Percentiles rank a stretch among this genome's conserved stretches.
Evolutionary conservation across 2,113 vertebrate genomes (phyloP).

Genomic region (Strix uralensis): DNA sequence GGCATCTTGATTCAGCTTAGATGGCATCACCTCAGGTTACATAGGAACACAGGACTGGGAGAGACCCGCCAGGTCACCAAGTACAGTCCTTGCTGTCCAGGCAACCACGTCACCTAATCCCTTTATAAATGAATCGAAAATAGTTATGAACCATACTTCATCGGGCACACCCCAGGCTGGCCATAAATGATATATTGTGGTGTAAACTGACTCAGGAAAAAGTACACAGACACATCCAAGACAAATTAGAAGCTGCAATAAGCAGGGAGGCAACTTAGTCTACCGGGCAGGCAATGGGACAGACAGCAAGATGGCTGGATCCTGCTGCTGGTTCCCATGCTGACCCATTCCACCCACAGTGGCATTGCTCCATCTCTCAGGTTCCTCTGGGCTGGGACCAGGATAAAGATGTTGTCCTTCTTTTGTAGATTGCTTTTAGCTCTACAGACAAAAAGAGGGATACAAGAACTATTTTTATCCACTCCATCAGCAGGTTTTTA

Average conservation of each 20-base stretch:
- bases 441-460: not conserved
- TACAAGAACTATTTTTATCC: slow-evolving; percentile 27
- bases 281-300: not conserved
- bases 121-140: not conserved
- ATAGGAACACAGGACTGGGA: not conserved
- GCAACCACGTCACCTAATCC: not conserved
- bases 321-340: not conserved
- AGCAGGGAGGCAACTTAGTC: not conserved
- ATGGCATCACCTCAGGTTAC: slow-evolving; percentile 51
- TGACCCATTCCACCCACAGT: not conserved
- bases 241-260: not conserved
- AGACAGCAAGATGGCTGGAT: not conserved
- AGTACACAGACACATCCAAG: not conserved
- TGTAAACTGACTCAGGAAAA: not conserved
- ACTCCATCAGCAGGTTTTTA: slow-evolving; percentile 9
- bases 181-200: not conserved
- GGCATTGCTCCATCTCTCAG: not conserved
- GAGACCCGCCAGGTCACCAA: not conserved
- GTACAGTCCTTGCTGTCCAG: not conserved
- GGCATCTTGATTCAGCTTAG: not conserved
- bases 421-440: not conserved
- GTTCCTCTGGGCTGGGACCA: not conserved
- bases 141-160: not conserved
- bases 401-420: not conserved
- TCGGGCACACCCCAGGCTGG: not conserved